phyloP scores from a whole-genome alignment of 2,113 vertebrate species.

The Rhinolophus sinicus region DNA sequence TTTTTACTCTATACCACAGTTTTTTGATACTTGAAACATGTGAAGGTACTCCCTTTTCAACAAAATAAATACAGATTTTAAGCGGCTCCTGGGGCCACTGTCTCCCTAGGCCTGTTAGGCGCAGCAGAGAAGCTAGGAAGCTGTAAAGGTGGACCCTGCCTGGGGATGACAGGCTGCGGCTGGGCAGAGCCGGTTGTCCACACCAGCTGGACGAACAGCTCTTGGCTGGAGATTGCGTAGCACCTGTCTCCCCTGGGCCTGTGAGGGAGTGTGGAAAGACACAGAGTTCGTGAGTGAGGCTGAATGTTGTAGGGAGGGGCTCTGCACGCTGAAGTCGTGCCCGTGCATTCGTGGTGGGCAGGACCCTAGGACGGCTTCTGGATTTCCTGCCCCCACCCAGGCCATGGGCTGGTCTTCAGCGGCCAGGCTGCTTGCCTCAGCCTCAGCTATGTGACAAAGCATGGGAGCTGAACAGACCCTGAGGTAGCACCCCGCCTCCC shows the following conservation, averaged over 20 bases:
- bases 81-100: neutral
- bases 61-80: neutral
- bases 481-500: neutral
- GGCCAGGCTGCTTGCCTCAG: neutral
- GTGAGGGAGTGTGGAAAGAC: neutral
- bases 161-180: no score
- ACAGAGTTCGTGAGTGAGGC: neutral
- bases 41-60: neutral
- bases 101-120: neutral
- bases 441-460: neutral
- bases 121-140: neutral
- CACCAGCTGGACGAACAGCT: no score
- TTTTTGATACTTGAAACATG: neutral
- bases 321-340: no score
- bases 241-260: neutral
- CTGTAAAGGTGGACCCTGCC: neutral
- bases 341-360: accelerated
- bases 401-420: neutral
- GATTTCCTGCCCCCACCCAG: neutral
- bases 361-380: neutral
- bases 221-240: neutral
- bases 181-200: neutral
- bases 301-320: neutral
- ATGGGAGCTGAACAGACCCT: neutral
- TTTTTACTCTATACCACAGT: neutral